phyloP scores from a whole-genome alignment of 1,140 invertebrate genomes.

The Episyrphus balteatus region DNA sequence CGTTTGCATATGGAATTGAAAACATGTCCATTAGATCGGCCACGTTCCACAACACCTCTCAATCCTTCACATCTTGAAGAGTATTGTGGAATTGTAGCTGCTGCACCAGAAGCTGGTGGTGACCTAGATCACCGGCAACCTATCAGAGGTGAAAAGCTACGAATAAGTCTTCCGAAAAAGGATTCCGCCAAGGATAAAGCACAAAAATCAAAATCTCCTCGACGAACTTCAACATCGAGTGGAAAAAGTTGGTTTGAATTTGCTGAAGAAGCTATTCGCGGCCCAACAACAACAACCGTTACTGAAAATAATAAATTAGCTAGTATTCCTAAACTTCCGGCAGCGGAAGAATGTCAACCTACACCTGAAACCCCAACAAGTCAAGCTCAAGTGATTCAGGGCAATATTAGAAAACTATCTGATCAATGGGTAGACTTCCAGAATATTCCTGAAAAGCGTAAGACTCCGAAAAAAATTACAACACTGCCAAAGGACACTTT shows the following conservation, averaged over 20 bases:
- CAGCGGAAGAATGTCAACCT: slow-evolving; percentile 6
- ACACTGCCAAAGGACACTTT: slow-evolving; percentile 48
- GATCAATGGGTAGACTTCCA: slow-evolving; percentile 75
- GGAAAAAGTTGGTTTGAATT: slow-evolving; percentile 51
- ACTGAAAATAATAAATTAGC: slow-evolving; percentile 3
- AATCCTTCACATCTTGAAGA: slow-evolving; percentile 68
- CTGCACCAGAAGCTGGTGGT: slow-evolving; percentile 17
- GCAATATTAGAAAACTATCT: slow-evolving; percentile 25
- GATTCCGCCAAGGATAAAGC: slow-evolving; percentile 36
- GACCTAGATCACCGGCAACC: slow-evolving; percentile 8
- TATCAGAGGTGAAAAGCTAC: slow-evolving; percentile 48
- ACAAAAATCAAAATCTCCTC: slow-evolving; percentile 36
- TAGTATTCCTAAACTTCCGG: background rate
- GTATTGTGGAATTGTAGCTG: slow-evolving; percentile 40
- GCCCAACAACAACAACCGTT: no score
- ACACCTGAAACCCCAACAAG: background rate
- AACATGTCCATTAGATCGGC: slow-evolving; percentile 75
- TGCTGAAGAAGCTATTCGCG: slow-evolving; percentile 45
- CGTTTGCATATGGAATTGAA: slow-evolving; percentile 54
- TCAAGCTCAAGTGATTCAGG: background rate
- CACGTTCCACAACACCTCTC: slow-evolving; percentile 72
- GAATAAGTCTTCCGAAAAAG: slow-evolving; percentile 55
- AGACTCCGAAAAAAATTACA: slow-evolving; percentile 66
- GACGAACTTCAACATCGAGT: slow-evolving; percentile 37
- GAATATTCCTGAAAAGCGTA: slow-evolving; percentile 67